Evolutionary conservation across 2,797 vertebrate species (phyloP), one percentile per base, ranked within the genome.

Genomic region (Crocodylus rhombifer): DNA sequence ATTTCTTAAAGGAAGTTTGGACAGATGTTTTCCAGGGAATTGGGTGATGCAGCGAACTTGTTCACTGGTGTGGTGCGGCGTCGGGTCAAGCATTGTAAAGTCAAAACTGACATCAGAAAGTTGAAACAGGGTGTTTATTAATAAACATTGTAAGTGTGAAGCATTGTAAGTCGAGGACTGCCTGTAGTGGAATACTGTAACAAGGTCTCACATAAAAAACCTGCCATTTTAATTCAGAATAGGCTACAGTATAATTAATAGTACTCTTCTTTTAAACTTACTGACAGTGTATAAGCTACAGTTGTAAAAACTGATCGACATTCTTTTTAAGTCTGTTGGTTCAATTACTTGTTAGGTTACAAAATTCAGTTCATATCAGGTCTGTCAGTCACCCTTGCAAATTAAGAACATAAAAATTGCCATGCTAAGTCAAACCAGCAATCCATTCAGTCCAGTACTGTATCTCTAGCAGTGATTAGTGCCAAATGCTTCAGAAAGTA

Each of bases 281-380:
- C 77, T 73, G 82, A 25, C 91, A 81, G 81, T 92, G 94, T 82
- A 80, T 93, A 91, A 94, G 67, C 28, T 63, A 28, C 69, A 82
- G 82, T 8, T 42, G 7, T 36, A 79, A 62, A 4, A 1, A 28
- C 82, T 93, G 85, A 92, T 67, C 12, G 82, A n/a, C 64, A 73
- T 73, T 11, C 17, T 84, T 86, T 82, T 65, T 84, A 6, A 28
- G 42, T 80, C 0, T 4, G 25, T 71, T 89, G 61, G 64, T 86
- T 62, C 74, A 79, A 33, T 81, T 94, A 79, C 0, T 84, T 3
- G 51, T 75, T 65, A 87, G 36, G 42, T 26, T 36, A 71, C 23
- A 33, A 65, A 10, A 1, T 76, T 82, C 3, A 0, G 3, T 6
- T 62, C 80, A 71, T 61, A 77, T 26, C 7, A 8, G 12, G 23